Evolutionary conservation across 2,113 vertebrate genomes (phyloP).

Genomic region (Galbula dea): DNA sequence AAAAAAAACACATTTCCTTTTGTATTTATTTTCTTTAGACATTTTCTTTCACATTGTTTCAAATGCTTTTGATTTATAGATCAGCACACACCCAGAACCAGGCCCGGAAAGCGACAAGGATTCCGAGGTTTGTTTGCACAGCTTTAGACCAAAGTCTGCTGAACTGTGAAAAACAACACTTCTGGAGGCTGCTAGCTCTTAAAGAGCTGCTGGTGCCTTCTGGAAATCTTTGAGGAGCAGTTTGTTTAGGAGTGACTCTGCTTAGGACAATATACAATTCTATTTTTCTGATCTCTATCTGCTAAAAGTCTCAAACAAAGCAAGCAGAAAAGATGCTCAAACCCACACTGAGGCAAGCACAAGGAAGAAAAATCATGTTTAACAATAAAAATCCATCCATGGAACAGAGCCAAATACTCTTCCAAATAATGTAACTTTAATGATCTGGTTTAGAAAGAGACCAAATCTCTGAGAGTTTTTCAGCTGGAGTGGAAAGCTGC

Average conservation of each 20-base stretch:
- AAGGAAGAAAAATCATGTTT: slow-evolving; percentile 6
- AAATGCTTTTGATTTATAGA: slow-evolving; percentile 40
- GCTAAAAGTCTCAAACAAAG: slow-evolving; percentile 4
- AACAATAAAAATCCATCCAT: slow-evolving; percentile 6
- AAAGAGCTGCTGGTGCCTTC: slow-evolving; percentile 35
- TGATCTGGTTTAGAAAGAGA: slow-evolving; percentile 24
- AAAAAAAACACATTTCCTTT: neutral
- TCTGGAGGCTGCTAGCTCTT: slow-evolving; percentile 56
- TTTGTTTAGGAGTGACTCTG: slow-evolving; percentile 43
- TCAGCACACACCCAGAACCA: slow-evolving; percentile 33
- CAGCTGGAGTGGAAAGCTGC: neutral
- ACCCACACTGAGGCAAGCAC: neutral
- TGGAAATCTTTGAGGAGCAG: slow-evolving; percentile 31
- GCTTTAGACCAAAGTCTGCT: slow-evolving; percentile 58
- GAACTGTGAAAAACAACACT: slow-evolving; percentile 64
- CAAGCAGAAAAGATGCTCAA: neutral
- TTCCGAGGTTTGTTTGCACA: slow-evolving; percentile 57
- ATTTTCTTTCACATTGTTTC: slow-evolving; percentile 46
- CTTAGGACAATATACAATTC: slow-evolving; percentile 29
- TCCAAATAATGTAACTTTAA: neutral
- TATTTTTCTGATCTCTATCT: slow-evolving; percentile 32
- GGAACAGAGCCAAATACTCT: slow-evolving; percentile 15
- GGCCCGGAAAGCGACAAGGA: neutral
- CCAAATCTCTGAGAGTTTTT: neutral
- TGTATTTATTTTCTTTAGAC: slow-evolving; percentile 11